A percentile compares a stretch with the other conserved stretches of the same genome.
phyloP scores from a whole-genome alignment of 2,797 vertebrate genomes.

The Mus minutoides region DNA sequence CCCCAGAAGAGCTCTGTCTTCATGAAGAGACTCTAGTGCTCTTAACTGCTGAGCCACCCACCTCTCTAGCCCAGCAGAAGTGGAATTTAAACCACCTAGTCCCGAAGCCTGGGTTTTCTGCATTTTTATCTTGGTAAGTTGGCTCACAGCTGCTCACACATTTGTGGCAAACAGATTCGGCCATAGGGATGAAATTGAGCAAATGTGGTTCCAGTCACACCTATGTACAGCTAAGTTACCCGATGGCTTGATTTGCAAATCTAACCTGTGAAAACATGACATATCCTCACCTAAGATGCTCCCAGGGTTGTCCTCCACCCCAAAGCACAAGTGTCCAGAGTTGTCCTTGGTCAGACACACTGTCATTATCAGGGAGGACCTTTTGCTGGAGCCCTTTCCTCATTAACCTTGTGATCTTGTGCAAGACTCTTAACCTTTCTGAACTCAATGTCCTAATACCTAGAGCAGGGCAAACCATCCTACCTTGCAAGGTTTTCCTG shows the following conservation, averaged over 20 bases:
- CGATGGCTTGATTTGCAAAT: neutral
- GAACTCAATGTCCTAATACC: neutral
- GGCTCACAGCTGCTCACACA: neutral
- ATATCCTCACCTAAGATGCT: neutral
- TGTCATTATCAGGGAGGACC: neutral
- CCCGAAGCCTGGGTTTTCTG: neutral
- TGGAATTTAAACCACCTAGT: constrained; percentile 10
- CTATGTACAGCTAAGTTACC: neutral
- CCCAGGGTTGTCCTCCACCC: neutral
- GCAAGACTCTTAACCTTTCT: neutral
- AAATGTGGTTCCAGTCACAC: neutral
- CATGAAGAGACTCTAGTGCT: neutral
- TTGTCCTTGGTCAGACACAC: neutral
- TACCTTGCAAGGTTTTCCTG: neutral
- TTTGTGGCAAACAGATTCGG: neutral
- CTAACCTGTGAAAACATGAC: neutral
- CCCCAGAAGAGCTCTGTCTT: neutral
- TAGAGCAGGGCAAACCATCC: neutral
- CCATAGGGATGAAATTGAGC: constrained; percentile 25
- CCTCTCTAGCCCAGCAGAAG: neutral
- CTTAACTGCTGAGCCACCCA: neutral
- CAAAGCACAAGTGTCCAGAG: neutral
- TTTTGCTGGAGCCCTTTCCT: constrained; percentile 5
- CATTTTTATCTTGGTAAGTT: neutral
- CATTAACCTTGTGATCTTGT: neutral